These are phyloP conservation scores for Morone chrysops DNA, from an alignment of 2,113 vertebrate species.

Conservation along the genomic window DNA sequence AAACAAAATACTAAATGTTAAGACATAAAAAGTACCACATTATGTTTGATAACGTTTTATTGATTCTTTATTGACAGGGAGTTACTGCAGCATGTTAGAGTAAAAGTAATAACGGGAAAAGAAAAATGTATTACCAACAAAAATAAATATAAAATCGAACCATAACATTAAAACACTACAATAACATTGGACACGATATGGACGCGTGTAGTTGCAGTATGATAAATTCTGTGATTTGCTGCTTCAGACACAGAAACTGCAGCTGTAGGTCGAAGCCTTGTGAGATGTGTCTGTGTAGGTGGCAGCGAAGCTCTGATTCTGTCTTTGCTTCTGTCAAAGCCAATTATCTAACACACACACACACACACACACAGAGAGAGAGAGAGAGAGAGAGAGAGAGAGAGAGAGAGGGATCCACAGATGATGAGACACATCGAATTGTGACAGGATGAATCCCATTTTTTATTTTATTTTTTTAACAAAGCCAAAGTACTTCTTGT, in stretches of 20 bases:
- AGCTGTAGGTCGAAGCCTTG: background rate
- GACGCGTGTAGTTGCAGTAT: background rate
- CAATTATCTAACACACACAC: background rate
- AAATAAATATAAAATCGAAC: too few relatives aligned
- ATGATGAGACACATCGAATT: background rate
- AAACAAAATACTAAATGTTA: too few relatives aligned
- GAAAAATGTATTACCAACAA: too few relatives aligned
- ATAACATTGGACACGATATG: background rate
- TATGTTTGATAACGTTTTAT: too few relatives aligned
- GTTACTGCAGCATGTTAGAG: too few relatives aligned
- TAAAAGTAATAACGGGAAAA: too few relatives aligned
- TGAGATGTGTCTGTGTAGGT: slow-evolving; percentile 18
- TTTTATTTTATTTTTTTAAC: background rate
- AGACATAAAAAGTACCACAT: too few relatives aligned
- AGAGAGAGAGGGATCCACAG: too few relatives aligned
- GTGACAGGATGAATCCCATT: background rate
- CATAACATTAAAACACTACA: too few relatives aligned
- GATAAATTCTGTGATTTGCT: background rate
- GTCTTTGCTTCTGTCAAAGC: slow-evolving; percentile 4
- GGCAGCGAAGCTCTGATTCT: background rate
- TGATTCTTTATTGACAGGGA: too few relatives aligned
- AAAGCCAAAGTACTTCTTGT: background rate
- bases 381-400: too few relatives aligned
- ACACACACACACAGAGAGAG: background rate
- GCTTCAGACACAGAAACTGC: background rate